Percentiles rank a stretch among this genome's conserved stretches.
Conservation (phyloP, 2,113 vertebrate species). For the Oxyura jamaicensis region DNA sequence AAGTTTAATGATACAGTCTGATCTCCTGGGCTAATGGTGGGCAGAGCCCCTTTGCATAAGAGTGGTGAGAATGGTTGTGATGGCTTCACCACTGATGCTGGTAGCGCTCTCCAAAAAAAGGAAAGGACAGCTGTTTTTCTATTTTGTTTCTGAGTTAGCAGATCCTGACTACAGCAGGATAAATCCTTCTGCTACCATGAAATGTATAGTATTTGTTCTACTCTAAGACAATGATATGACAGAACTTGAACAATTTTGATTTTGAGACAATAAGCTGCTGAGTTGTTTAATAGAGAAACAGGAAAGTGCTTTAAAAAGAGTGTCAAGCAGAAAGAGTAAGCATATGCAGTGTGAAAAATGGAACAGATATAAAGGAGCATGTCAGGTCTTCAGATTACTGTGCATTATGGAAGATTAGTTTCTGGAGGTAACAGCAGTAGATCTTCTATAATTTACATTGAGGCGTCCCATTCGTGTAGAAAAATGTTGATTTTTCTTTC, state of each 20-base stretch:
- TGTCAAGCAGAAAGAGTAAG: not conserved
- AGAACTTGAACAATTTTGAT: not conserved
- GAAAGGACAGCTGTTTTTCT: not conserved
- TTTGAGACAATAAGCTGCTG: not conserved
- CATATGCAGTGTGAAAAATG: not conserved
- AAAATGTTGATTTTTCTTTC: slow-evolving; percentile 18
- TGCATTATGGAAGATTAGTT: not conserved
- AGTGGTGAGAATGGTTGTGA: not conserved
- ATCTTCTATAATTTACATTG: not conserved
- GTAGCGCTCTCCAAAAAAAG: not conserved
- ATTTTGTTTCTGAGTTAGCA: not conserved
- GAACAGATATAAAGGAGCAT: not conserved
- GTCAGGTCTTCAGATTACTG: not conserved
- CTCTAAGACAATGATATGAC: not conserved
- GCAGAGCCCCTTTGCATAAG: not conserved
- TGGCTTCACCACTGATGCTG: not conserved
- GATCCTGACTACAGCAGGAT: not conserved
- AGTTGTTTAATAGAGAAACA: not conserved
- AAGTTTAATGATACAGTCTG: not conserved
- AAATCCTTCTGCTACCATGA: not conserved
- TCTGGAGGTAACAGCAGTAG: not conserved
- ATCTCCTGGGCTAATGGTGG: not conserved
- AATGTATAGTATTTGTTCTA: not conserved
- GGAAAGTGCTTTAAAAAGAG: not conserved
- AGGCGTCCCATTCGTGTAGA: slow-evolving; percentile 8